Evolutionary conservation across 2,797 vertebrate genomes (phyloP), one percentile per base, ranked within the genome.

Genomic region (Melanotaenia trifasciata): DNA sequence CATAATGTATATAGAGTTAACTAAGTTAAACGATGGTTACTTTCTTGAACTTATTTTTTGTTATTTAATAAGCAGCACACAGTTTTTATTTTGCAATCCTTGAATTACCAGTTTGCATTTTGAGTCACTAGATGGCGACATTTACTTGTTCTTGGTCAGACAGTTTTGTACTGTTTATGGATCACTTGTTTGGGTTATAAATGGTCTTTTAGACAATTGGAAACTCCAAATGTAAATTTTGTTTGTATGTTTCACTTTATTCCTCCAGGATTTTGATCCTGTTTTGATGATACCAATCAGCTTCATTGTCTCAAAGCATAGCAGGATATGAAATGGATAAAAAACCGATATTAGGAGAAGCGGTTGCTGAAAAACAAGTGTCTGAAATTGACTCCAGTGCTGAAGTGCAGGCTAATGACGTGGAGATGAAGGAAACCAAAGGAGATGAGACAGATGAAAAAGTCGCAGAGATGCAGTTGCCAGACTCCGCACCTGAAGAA

Each of bases 91-190:
- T 36, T 35, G 33, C 32, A 28, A 9, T 11, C 5, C 22, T 58
- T 59, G 9, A 64, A 50, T 43, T 24, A 54, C 50, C 70, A 82
- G 1, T 87, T 79, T 68, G 28, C 33, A 0, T 18, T 2, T 78
- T 4, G 7, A 75, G 53, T 1, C 94, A 93, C 87, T 94, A 95
- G 93, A 94, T 90, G 93, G 93, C 86, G 90, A 84, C 86, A 93
- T 90, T 84, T 82, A 63, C 84, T 70, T 70, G 45, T 38, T 24
- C 74, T 82, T 76, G 58, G 20, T 60, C 36, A 0, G 4, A 50
- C 10, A 3, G 53, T 10, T 12, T 8, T 38, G 12, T 9, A 28
- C 7, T 18, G 43, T 45, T 61, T 4, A 58, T 78, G 22, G 16
- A 50, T 66, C 33, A 32, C 18, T 75, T 74, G 28, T 51, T 28